These are phyloP conservation scores for Orthosia gothica DNA, from an alignment of 2,888 invertebrate genomes.

Conservation along the genomic window DNA sequence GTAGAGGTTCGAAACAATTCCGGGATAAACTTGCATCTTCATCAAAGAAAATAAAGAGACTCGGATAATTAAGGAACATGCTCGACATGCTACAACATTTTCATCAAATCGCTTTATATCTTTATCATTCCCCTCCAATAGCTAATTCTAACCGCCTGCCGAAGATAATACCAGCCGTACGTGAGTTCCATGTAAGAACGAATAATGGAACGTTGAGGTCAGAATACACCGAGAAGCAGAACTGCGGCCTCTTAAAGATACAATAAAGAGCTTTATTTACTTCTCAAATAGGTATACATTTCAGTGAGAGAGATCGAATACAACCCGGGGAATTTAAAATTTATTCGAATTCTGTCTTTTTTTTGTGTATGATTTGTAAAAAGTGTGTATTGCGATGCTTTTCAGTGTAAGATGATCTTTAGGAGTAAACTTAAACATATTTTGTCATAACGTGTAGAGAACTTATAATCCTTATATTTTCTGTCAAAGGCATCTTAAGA, in stretches of 20 bases:
- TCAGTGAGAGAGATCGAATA: no score
- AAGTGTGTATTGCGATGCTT: no score
- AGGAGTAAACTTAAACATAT: background rate
- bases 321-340: no score
- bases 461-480: slow-evolving; percentile 1
- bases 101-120: slow-evolving; percentile 38
- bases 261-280: background rate
- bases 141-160: slow-evolving; percentile 50
- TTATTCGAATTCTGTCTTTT: no score
- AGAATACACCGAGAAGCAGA: background rate
- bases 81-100: background rate
- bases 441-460: slow-evolving; percentile 21
- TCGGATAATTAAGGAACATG: slow-evolving; percentile 16
- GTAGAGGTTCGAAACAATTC: no score
- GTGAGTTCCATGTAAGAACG: slow-evolving; percentile 35
- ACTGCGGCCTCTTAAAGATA: background rate
- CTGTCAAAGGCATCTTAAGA: no score
- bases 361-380: no score
- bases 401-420: no score
- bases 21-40: background rate
- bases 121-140: slow-evolving; percentile 53
- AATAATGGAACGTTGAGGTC: slow-evolving; percentile 16
- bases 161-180: slow-evolving; percentile 48
- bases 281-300: background rate
- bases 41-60: slow-evolving; percentile 3